Conservation (phyloP, 2,113 vertebrate genomes). For the Heterocephalus glaber region DNA sequence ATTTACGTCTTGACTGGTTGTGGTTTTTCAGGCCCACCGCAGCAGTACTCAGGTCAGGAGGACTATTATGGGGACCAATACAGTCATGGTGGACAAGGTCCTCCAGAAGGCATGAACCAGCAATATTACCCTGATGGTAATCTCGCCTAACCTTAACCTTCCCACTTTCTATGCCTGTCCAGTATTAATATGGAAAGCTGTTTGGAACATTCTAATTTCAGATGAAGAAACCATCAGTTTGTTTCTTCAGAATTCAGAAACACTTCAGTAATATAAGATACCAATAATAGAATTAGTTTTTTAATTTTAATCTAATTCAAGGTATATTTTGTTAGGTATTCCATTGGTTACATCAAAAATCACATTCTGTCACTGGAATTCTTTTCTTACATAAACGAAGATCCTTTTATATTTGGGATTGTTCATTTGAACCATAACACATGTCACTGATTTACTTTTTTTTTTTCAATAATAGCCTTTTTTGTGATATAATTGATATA, state of each 20-base stretch:
- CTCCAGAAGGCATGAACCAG: slow-evolving; percentile 98
- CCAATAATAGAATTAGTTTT: slow-evolving; percentile 54
- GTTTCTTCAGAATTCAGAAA: slow-evolving; percentile 76
- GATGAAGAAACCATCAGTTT: slow-evolving; percentile 50
- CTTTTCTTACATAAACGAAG: slow-evolving; percentile 59
- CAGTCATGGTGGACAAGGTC: slow-evolving; percentile 97
- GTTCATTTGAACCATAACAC: slow-evolving; percentile 69
- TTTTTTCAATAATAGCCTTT: slow-evolving; percentile 18
- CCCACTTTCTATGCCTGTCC: slow-evolving; percentile 84
- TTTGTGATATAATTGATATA: slow-evolving; percentile 8
- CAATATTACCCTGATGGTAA: slow-evolving; percentile 93
- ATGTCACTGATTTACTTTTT: slow-evolving; percentile 42
- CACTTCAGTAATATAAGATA: slow-evolving; percentile 58
- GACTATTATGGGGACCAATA: slow-evolving; percentile 99
- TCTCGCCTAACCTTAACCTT: slow-evolving; percentile 86
- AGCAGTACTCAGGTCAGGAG: slow-evolving; percentile 99
- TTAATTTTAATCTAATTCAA: slow-evolving; percentile 67
- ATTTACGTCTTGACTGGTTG: slow-evolving; percentile 87
- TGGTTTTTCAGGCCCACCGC: slow-evolving; percentile 96
- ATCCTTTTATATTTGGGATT: slow-evolving; percentile 58
- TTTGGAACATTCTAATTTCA: slow-evolving; percentile 17
- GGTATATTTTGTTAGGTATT: slow-evolving; percentile 61
- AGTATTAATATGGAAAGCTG: slow-evolving; percentile 77
- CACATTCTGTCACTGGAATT: slow-evolving; percentile 61
- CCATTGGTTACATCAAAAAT: slow-evolving; percentile 63